Percentiles rank a stretch among this genome's conserved stretches.
Evolutionary conservation across 2,797 vertebrate genomes (phyloP).

Genomic region (Dicrostonyx torquatus): DNA sequence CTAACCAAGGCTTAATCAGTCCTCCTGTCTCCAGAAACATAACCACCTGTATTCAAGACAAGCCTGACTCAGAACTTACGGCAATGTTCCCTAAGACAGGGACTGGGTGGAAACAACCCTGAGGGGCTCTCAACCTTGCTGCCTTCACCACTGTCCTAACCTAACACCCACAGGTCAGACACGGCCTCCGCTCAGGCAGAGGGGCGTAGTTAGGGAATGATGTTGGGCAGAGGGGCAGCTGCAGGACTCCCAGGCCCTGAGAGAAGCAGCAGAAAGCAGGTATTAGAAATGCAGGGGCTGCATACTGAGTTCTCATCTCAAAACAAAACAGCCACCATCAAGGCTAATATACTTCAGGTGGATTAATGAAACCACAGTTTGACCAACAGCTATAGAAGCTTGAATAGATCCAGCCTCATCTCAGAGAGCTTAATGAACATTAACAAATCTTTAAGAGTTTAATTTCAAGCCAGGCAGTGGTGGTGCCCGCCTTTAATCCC

Average conservation of each 20-base stretch:
- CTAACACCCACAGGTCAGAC: not conserved
- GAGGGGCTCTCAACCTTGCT: not conserved
- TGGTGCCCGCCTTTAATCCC: no score
- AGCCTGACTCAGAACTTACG: not conserved
- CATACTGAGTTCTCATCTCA: not conserved
- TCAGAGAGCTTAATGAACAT: not conserved
- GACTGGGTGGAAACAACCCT: not conserved
- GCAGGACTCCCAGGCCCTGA: not conserved
- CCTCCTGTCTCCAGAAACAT: not conserved
- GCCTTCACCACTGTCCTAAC: not conserved
- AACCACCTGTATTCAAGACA: not conserved
- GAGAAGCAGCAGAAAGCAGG: not conserved
- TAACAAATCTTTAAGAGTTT: not conserved
- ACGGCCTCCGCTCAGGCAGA: not conserved
- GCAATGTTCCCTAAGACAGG: not conserved
- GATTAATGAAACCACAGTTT: not conserved
- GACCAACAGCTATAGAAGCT: not conserved
- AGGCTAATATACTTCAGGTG: not conserved
- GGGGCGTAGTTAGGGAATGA: not conserved
- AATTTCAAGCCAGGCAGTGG: no score
- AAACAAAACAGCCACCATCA: not conserved
- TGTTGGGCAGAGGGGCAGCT: not conserved
- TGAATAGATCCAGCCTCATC: not conserved
- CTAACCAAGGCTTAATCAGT: not conserved
- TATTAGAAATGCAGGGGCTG: not conserved